Conservation (phyloP, 2,113 vertebrate species). For the Lates calcarifer region DNA sequence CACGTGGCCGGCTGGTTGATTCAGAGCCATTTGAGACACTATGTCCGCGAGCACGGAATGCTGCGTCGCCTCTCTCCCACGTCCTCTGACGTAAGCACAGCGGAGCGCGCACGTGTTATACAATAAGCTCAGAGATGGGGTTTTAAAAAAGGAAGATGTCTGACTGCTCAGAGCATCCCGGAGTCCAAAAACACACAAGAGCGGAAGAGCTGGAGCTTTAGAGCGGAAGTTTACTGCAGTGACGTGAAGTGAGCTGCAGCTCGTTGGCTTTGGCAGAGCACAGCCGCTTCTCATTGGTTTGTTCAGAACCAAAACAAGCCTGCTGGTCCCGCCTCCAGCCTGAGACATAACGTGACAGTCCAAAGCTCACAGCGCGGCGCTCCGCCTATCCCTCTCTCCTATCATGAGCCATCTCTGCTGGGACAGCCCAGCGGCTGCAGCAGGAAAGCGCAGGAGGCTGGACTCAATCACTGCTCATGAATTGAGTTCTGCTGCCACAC, state of each 20-base stretch:
- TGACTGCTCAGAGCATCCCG: background rate
- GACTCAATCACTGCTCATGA: slow-evolving; percentile 14
- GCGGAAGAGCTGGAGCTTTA: slow-evolving; percentile 5
- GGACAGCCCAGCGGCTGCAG: background rate
- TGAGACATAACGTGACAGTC: background rate
- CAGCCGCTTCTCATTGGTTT: slow-evolving; percentile 42
- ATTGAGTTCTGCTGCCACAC: slow-evolving; percentile 77
- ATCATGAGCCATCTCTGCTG: background rate
- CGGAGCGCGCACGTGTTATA: slow-evolving; percentile 34
- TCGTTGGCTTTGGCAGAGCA: slow-evolving; percentile 50
- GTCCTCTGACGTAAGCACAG: slow-evolving; percentile 47
- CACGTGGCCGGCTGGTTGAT: slow-evolving; percentile 23
- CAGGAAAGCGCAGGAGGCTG: background rate
- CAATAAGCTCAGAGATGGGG: slow-evolving; percentile 14
- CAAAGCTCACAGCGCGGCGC: slow-evolving; percentile 7
- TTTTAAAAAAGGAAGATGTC: slow-evolving; percentile 23
- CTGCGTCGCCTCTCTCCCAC: slow-evolving; percentile 5
- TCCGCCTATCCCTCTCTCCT: slow-evolving; percentile 8
- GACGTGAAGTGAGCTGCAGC: background rate
- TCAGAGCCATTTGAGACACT: slow-evolving; percentile 8
- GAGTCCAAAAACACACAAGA: background rate
- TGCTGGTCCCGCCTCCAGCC: slow-evolving; percentile 26
- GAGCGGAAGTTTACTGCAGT: slow-evolving; percentile 42
- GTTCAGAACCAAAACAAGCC: slow-evolving; percentile 60
- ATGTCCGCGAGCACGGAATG: slow-evolving; percentile 29